A percentile compares a stretch with the other conserved stretches of the same genome.
These are phyloP conservation scores for Melipona beecheii DNA, from an alignment of 2,888 invertebrate species.

Conservation along the genomic window DNA sequence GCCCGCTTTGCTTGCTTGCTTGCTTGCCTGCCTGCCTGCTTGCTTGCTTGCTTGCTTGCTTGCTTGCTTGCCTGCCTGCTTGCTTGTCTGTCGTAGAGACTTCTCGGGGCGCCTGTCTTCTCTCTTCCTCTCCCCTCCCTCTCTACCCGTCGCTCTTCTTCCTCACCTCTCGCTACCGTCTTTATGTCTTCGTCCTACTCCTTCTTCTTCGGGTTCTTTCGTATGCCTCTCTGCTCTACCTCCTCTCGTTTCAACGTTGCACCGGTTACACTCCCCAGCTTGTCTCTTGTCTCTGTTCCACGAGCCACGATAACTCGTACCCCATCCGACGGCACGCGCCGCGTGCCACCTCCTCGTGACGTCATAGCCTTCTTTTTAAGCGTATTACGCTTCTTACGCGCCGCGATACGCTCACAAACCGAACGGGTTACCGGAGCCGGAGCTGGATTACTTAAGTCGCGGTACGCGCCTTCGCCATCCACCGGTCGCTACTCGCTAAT, in stretches of 20 bases:
- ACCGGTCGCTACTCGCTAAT: constrained; percentile 28
- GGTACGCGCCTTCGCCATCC: constrained; percentile 2
- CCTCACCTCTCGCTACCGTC: constrained; percentile 1
- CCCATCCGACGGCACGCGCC: constrained; percentile 79
- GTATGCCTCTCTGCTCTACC: constrained; percentile 47
- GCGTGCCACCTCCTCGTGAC: constrained; percentile 80
- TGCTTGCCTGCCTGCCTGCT: constrained; percentile 53
- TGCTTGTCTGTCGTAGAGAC: constrained; percentile 53
- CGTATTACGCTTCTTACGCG: constrained; percentile 71
- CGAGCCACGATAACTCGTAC: constrained; percentile 65
- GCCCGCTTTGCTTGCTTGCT: constrained; percentile 40
- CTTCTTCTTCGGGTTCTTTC: constrained; percentile 11
- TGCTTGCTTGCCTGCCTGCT: constrained; percentile 51
- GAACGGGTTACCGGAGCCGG: constrained; percentile 28
- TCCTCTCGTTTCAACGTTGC: constrained; percentile 30
- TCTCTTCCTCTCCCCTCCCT: constrained; percentile 25
- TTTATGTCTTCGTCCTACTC: constrained; percentile 14
- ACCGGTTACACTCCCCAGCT: constrained; percentile 48
- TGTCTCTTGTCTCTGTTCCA: constrained; percentile 52
- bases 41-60: constrained; percentile 54
- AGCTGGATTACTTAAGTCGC: constrained; percentile 23
- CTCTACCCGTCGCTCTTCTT: constrained; percentile 3
- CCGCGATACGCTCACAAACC: constrained; percentile 42
- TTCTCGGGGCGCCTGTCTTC: constrained; percentile 67
- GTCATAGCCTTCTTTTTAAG: constrained; percentile 75